Evolutionary conservation across 2,113 vertebrate species (phyloP), one percentile per base, ranked within the genome.

Genomic region (Salvelinus namaycush): DNA sequence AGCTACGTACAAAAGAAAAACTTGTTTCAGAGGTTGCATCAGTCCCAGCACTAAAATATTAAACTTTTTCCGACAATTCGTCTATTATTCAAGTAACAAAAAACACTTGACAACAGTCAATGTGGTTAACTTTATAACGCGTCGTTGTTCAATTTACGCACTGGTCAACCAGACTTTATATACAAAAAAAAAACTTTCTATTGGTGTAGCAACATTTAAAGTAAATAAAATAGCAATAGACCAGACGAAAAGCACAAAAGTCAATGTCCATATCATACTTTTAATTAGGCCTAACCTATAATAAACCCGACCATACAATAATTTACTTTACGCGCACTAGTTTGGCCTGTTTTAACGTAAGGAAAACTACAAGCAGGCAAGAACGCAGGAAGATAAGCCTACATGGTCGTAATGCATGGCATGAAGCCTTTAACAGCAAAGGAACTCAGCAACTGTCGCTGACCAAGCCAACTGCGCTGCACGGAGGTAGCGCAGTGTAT

Each of bases 1-100:
- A 83, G 89, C 87, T 86, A 91, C 90, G 44, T 48, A 70, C 84
- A 92, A 91, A 87, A 86, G 89, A 92, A 87, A 54, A 88, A 91
- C 89, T 92, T 87, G 86, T 89, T 83, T 83, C 89, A 90, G 86
- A 86, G 83, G 85, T 71, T 78, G 76, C 90, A 86, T 79, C 75
- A 67, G 73, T 87, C 85, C 88, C 82, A 72, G 66, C 24, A 73
- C 72, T 20, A 44, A 44, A 44, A 44, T 44, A 44, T 9, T 11
- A 16, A 87, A 89, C 73, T 78, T 82, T 84, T 64, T 34, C 57
- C n/a, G 34, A 3, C 2, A 0, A 62, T 65, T 6, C 6, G 31
- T n/a, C 2, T 8, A 31, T 20, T 68, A 18, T 54, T 54, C 12
- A 54, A 54, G 16, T 14, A 18, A 54, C 51, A 54, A 54, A 44